Conservation (phyloP, 2,888 invertebrate species). For the Venusia cambrica region DNA sequence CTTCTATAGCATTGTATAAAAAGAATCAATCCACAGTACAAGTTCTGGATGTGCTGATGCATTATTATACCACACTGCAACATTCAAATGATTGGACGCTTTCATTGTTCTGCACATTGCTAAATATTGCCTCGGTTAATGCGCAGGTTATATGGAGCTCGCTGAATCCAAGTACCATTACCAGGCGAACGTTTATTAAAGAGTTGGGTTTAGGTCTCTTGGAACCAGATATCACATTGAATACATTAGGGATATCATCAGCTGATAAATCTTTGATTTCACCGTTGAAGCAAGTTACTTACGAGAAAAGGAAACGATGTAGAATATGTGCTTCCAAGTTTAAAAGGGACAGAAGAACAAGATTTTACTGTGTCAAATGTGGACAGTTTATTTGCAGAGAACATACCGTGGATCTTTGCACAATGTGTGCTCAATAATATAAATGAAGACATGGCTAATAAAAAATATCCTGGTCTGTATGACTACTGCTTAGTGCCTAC, state of each 20-base stretch:
- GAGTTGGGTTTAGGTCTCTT: conserved; percentile 58
- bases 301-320: conserved; percentile 50
- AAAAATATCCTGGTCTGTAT: no score
- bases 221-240: no score
- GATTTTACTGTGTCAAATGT: conserved; percentile 57
- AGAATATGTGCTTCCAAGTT: conserved; percentile 47
- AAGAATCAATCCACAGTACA: conserved; percentile 61
- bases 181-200: conserved; percentile 59
- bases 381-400: conserved; percentile 62
- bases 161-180: conserved; percentile 39
- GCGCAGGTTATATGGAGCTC: conserved; percentile 69
- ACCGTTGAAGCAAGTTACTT: conserved; percentile 27
- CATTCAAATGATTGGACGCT: conserved; percentile 69
- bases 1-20: conserved; percentile 59
- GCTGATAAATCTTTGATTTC: conserved; percentile 32
- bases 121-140: conserved; percentile 68
- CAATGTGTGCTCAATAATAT: conserved; percentile 41
- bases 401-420: conserved; percentile 56
- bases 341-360: conserved; percentile 62
- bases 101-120: conserved; percentile 62
- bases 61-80: conserved; percentile 70
- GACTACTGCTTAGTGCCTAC: no score
- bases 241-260: no score
- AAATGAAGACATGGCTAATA: no score
- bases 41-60: conserved; percentile 66